phyloP scores from a whole-genome alignment of 2,888 invertebrate species.

The Zygothrica quintamaculata region DNA sequence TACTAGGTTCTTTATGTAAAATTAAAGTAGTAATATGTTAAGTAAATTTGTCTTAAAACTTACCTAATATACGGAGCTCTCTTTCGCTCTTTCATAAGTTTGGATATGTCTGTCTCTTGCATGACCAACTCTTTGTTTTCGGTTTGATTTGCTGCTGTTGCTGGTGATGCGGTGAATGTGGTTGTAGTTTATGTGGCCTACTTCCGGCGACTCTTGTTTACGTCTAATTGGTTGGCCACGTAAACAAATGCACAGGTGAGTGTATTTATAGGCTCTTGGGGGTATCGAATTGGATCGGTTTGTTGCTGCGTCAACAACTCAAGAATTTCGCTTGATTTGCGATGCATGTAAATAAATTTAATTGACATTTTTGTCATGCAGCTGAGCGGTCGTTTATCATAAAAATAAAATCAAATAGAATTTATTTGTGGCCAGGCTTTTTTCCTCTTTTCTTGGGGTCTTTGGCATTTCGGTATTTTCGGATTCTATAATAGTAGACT shows the following conservation, averaged over 20 bases:
- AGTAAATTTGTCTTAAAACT: no score
- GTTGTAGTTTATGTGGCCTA: constrained; percentile 61
- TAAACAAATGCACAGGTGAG: constrained; percentile 72
- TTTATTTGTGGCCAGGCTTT: constrained; percentile 22
- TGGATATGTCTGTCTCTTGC: constrained; percentile 24
- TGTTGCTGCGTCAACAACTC: constrained; percentile 41
- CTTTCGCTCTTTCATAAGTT: no score
- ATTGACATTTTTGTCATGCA: constrained; percentile 64
- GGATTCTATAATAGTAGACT: constrained; percentile 16
- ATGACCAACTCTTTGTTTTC: constrained; percentile 12
- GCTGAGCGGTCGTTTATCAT: constrained; percentile 64
- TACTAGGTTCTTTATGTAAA: no score
- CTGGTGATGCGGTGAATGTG: constrained; percentile 30
- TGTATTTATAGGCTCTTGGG: constrained; percentile 61
- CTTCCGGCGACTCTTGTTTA: constrained; percentile 73
- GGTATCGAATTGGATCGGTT: constrained; percentile 28
- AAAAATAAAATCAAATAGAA: constrained; percentile 19
- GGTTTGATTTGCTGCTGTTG: constrained; percentile 23
- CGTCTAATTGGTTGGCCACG: constrained; percentile 66
- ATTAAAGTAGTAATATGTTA: no score
- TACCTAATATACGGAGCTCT: no score
- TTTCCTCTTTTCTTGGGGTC: constrained; percentile 7
- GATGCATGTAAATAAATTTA: constrained; percentile 63
- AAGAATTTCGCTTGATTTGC: constrained; percentile 55
- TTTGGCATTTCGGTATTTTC: no score